phyloP scores from a whole-genome alignment of 2,888 invertebrate species.

The Acleris laterana region DNA sequence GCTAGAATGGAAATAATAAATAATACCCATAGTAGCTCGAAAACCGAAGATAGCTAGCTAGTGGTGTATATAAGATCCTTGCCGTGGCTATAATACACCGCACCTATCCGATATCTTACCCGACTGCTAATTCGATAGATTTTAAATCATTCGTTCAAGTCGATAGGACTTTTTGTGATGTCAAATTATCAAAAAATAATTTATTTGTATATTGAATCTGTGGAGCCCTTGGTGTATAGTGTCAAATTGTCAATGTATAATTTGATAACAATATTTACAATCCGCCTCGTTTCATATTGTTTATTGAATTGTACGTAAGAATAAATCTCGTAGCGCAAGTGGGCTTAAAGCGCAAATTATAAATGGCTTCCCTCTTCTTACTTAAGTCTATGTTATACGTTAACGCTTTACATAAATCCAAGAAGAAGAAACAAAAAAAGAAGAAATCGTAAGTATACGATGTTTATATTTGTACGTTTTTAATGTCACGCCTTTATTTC shows the following conservation, averaged over 20 bases:
- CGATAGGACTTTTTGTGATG: no score
- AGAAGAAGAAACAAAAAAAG: slow-evolving; percentile 62
- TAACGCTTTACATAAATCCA: slow-evolving; percentile 63
- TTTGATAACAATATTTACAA: slow-evolving; percentile 29
- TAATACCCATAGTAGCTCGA: no score
- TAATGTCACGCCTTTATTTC: not conserved
- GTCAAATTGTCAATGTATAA: slow-evolving; percentile 20
- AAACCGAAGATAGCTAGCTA: no score
- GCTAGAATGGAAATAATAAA: no score
- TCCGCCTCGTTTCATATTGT: not conserved
- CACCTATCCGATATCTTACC: no score
- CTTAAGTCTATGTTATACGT: slow-evolving; percentile 73
- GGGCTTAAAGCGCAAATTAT: slow-evolving; percentile 1
- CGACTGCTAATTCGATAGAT: no score
- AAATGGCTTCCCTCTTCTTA: slow-evolving; percentile 70
- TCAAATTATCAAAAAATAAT: not conserved
- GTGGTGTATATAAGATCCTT: no score
- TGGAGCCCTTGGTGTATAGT: not conserved
- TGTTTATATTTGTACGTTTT: slow-evolving; percentile 8
- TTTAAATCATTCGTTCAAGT: no score
- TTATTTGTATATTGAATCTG: slow-evolving; percentile 2
- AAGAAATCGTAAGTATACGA: slow-evolving; percentile 57
- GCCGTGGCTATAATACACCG: no score
- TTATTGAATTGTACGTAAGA: not conserved
- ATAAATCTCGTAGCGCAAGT: not conserved